Evolutionary conservation across 2,888 invertebrate species (phyloP).

Genomic region (Microplitis manilae): DNA sequence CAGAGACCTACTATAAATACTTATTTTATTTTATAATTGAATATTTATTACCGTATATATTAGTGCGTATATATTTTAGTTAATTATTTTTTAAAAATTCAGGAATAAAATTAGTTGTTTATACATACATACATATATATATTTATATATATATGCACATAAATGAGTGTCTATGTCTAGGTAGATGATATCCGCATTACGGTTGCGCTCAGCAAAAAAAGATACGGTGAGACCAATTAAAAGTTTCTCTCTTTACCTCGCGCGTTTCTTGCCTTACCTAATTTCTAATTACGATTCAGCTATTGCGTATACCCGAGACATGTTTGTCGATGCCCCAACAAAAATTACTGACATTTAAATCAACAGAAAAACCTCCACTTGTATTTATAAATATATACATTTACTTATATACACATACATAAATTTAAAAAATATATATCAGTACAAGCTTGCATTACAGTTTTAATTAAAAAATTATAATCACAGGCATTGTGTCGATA

Average conservation of each 20-base stretch:
- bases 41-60: not conserved
- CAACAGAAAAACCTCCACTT: conserved; percentile 2
- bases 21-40: not conserved
- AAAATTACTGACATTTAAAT: conserved; percentile 29
- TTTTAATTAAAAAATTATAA: not conserved
- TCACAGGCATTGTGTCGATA: not conserved
- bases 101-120: not conserved
- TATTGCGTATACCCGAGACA: conserved; percentile 35
- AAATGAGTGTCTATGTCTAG: not conserved
- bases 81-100: not conserved
- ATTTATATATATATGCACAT: not conserved
- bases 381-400: too few relatives aligned
- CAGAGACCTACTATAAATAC: not conserved
- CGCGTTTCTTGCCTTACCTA: conserved; percentile 47
- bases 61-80: not conserved
- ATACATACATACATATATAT: not conserved
- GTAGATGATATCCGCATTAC: conserved; percentile 36
- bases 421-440: too few relatives aligned
- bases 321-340: conserved; percentile 17
- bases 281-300: conserved; percentile 48
- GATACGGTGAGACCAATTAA: conserved; percentile 47
- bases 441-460: not conserved
- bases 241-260: conserved; percentile 37
- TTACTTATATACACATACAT: too few relatives aligned
- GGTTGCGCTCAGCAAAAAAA: conserved; percentile 22